These are phyloP conservation scores for Paradisaea rubra DNA, from an alignment of 2,113 vertebrate genomes.

Conservation along the genomic window DNA sequence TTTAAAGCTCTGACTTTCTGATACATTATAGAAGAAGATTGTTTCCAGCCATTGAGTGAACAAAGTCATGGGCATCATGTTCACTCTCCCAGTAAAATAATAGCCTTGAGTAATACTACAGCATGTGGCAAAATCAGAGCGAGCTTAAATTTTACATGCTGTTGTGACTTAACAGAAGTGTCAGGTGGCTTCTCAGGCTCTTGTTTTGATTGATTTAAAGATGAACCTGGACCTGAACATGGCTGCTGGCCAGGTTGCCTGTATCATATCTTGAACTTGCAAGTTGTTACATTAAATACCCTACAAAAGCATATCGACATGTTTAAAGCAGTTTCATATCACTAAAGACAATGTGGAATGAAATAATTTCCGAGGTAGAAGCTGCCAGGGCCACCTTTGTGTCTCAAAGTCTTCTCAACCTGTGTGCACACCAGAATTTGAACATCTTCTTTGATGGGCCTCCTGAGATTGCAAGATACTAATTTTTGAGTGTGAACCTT, in stretches of 20 bases:
- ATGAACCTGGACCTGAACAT: background rate
- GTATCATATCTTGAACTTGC: background rate
- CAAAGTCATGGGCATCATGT: background rate
- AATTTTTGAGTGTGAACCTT: background rate
- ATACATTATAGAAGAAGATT: background rate
- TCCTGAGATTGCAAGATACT: background rate
- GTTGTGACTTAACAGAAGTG: background rate
- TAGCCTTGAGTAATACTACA: background rate
- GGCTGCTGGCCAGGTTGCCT: background rate
- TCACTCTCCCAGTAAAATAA: conserved; percentile 17
- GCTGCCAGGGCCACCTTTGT: background rate
- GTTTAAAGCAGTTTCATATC: background rate
- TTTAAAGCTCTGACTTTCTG: background rate
- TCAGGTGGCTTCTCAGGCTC: background rate
- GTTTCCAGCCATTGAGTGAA: background rate
- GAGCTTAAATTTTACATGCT: background rate
- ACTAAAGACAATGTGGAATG: background rate
- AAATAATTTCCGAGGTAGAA: background rate
- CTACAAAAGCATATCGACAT: background rate
- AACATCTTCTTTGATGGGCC: background rate
- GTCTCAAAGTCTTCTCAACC: background rate
- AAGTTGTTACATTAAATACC: background rate
- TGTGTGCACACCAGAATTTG: background rate
- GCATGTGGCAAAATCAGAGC: background rate
- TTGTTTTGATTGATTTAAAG: background rate